Evolutionary conservation across 1,140 invertebrate genomes (phyloP).

Genomic region (Coelopa frigida): DNA sequence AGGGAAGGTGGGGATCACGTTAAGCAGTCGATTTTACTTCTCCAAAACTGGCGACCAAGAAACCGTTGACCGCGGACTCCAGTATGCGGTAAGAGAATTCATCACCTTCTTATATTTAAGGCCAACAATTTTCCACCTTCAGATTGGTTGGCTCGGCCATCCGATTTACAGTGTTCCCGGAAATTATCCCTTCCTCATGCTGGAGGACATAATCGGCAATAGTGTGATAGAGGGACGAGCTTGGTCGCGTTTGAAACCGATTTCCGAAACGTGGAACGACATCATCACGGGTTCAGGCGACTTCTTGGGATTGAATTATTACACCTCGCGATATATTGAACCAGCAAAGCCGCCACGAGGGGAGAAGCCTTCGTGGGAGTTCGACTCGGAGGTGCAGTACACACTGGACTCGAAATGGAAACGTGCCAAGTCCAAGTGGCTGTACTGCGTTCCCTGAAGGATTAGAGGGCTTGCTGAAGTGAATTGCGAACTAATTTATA

Average conservation of each 20-base stretch:
- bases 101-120: background rate
- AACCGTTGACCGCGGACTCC: slow-evolving; percentile 46
- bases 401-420: slow-evolving; percentile 45
- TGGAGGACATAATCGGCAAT: slow-evolving; percentile 47
- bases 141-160: slow-evolving; percentile 58
- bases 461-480: slow-evolving; percentile 50
- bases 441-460: slow-evolving; percentile 36
- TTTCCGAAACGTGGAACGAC: slow-evolving; percentile 45
- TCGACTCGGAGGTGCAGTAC: slow-evolving; percentile 39
- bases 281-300: slow-evolving; percentile 49
- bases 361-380: slow-evolving; percentile 30
- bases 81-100: slow-evolving; percentile 46
- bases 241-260: slow-evolving; percentile 48
- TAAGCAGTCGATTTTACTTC: slow-evolving; percentile 49
- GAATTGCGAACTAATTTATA: slow-evolving; percentile 20
- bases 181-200: slow-evolving; percentile 57
- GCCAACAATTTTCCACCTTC: slow-evolving; percentile 14
- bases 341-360: slow-evolving; percentile 16
- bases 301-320: slow-evolving; percentile 55
- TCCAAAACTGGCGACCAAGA: slow-evolving; percentile 36
- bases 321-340: slow-evolving; percentile 46
- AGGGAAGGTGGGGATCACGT: slow-evolving; percentile 48
- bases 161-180: slow-evolving; percentile 54
- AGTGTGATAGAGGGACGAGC: slow-evolving; percentile 49
- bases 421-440: slow-evolving; percentile 45